Evolutionary conservation across 2,797 vertebrate species (phyloP).

Genomic region (Babyrousa celebensis): DNA sequence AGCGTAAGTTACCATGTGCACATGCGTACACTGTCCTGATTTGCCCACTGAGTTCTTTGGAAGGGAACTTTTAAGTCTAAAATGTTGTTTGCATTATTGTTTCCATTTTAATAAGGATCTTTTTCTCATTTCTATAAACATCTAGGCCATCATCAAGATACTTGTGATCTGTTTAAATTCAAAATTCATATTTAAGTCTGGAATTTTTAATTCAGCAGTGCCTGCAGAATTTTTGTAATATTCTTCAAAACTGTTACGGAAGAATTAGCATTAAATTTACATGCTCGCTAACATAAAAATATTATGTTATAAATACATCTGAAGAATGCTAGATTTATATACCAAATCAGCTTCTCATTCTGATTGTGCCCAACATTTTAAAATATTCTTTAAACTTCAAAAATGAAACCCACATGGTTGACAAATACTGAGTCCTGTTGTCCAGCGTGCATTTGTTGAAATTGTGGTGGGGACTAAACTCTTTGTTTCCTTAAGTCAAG

Average conservation of each 20-base stretch:
- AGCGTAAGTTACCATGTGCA: neutral
- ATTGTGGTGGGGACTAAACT: neutral
- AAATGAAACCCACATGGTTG: neutral
- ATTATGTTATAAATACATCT: neutral
- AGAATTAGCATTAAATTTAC: constrained; percentile 56
- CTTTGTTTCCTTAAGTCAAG: neutral
- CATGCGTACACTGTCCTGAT: neutral
- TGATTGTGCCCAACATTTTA: neutral
- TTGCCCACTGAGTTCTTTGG: neutral
- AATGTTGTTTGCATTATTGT: constrained; percentile 8
- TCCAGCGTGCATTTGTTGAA: neutral
- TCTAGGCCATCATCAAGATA: neutral
- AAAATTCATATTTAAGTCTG: constrained; percentile 21
- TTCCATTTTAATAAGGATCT: neutral
- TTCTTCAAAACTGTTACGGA: constrained; percentile 45
- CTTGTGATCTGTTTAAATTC: constrained; percentile 38
- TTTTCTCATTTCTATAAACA: constrained; percentile 35
- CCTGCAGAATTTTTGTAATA: constrained; percentile 30
- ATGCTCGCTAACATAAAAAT: neutral
- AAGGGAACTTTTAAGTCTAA: constrained; percentile 8
- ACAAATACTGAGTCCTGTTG: neutral
- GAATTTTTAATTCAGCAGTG: constrained; percentile 60
- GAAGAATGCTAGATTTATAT: neutral
- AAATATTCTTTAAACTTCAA: constrained; percentile 46
- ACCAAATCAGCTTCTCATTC: constrained; percentile 7